phyloP scores from a whole-genome alignment of 2,888 invertebrate species.

The Drosophila longiperda region DNA sequence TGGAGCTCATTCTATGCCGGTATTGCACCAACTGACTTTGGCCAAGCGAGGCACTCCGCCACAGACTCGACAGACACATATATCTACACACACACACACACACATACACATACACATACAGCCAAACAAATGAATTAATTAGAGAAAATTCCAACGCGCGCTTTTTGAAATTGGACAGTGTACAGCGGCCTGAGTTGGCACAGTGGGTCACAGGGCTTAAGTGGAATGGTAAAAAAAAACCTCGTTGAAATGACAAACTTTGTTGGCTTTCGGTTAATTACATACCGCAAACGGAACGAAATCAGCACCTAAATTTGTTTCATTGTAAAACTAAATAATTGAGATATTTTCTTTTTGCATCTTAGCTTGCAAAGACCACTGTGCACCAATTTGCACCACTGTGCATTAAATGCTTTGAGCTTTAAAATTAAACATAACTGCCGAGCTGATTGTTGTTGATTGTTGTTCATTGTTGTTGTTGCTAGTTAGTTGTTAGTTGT shows the following conservation, averaged over 20 bases:
- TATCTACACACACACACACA: conserved; percentile 35
- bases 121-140: conserved; percentile 67
- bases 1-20: conserved; percentile 67
- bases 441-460: conserved; percentile 47
- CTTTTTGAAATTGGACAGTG: conserved; percentile 46
- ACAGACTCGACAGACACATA: conserved; percentile 35
- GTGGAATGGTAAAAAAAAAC: neutral
- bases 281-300: neutral
- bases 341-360: neutral
- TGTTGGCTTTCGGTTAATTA: neutral
- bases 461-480: conserved; percentile 29
- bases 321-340: neutral
- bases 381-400: conserved; percentile 51
- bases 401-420: conserved; percentile 51
- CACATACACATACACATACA: conserved; percentile 30
- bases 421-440: conserved; percentile 73
- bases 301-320: neutral
- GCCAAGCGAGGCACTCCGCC: conserved; percentile 35
- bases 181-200: conserved; percentile 15
- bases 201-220: conserved; percentile 23
- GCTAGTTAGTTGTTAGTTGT: conserved; percentile 23
- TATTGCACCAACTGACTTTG: conserved; percentile 73
- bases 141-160: conserved; percentile 70
- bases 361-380: conserved; percentile 36
- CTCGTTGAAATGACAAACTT: neutral